Evolutionary conservation across 2,113 vertebrate species (phyloP), one percentile per base, ranked within the genome.

Genomic region (Labeo catla): DNA sequence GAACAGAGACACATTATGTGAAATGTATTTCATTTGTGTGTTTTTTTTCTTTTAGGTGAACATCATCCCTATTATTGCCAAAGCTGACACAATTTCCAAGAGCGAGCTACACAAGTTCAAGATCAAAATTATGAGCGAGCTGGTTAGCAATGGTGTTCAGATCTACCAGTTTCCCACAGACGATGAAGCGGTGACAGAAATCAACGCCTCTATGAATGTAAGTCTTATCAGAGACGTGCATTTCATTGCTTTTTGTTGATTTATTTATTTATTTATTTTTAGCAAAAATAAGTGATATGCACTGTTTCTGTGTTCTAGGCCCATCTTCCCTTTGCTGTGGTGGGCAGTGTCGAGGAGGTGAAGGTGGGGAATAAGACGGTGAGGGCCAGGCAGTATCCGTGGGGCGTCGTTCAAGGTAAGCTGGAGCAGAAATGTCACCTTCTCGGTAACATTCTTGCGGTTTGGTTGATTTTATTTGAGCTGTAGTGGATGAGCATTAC

Each of bases 131-230:
- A 99, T 99, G 98, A 98, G 98, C 0, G 98, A 99, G 93, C 93
- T 99, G 94, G 98, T 99, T 89, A 98, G 97, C 95, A 99, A 99
- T 0, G 98, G 98, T 0, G 98, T 99, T 83, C 98, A 99, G 94
- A 99, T 99, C 92, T 99, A 99, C 88, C 98, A 99, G 95, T 99
- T 99, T 90, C 98, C 98, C 65, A 99, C 97, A 0, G 98, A 99
- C 0, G 98, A 99, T 0, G 98, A 98, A 76, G 94, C 97, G 0
- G 97, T 99, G 0, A 96, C 97, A 0, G 98, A 99, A 95, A 98
- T 98, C 92, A 99, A 99, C 52, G 93, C 96, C 0, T 97, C 98
- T 88, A 99, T 99, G 98, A 99, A 99, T 0, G 98, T 99, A 93
- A 94, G 2, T 83, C 36, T 45, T 86, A 3, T 13, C 28, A 36